These are phyloP conservation scores for Liodrosophila aerea DNA, from an alignment of 2,888 invertebrate genomes.

Conservation along the genomic window DNA sequence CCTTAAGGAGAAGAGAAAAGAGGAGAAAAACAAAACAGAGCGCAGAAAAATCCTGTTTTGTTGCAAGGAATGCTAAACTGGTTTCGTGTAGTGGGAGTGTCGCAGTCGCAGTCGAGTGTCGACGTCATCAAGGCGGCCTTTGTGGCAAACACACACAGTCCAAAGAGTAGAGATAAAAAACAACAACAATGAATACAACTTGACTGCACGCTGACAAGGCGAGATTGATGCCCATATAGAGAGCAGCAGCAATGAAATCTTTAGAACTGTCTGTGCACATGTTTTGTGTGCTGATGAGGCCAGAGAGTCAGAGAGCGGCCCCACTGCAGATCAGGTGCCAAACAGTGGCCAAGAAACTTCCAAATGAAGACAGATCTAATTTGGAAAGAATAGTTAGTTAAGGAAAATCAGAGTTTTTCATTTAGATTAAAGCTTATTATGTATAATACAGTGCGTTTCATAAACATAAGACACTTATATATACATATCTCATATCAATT, in stretches of 20 bases:
- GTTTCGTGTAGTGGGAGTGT: slow-evolving; percentile 66
- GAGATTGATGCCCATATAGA: slow-evolving; percentile 68
- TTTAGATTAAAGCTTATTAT: too few relatives aligned
- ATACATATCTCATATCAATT: too few relatives aligned
- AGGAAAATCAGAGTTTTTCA: too few relatives aligned
- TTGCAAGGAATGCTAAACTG: slow-evolving; percentile 58
- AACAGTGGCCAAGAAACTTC: background rate
- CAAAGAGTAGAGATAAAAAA: background rate
- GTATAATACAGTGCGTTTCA: too few relatives aligned
- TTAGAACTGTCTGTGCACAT: slow-evolving; percentile 46
- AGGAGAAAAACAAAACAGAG: slow-evolving; percentile 23
- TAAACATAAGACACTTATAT: too few relatives aligned
- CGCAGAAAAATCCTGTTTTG: slow-evolving; percentile 63
- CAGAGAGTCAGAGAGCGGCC: slow-evolving; percentile 25
- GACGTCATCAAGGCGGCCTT: slow-evolving; percentile 66
- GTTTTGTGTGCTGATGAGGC: slow-evolving; percentile 26
- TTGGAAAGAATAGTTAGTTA: background rate
- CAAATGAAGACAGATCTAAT: slow-evolving; percentile 4
- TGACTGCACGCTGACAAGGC: slow-evolving; percentile 71
- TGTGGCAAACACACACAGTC: slow-evolving; percentile 15
- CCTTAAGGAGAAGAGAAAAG: slow-evolving; percentile 61
- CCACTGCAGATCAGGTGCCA: background rate
- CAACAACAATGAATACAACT: slow-evolving; percentile 66
- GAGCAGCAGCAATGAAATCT: slow-evolving; percentile 23
- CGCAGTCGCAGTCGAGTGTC: slow-evolving; percentile 26